Percentiles rank a stretch among this genome's conserved stretches.
Conservation (phyloP, 2,113 vertebrate genomes). For the Zapus hudsonius region DNA sequence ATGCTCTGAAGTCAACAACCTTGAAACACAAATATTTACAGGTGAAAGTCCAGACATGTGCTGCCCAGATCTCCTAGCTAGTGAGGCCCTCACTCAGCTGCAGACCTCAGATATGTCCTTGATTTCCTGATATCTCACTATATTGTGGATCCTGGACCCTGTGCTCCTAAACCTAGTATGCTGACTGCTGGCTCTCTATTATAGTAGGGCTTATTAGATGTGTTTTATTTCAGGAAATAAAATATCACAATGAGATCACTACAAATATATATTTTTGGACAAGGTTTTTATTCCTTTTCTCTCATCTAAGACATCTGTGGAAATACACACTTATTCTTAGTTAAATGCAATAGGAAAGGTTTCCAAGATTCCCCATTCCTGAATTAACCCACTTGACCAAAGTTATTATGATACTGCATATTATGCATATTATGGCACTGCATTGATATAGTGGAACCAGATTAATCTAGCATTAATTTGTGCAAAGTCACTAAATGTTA, state of each 20-base stretch:
- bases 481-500: no score
- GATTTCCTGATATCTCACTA: neutral
- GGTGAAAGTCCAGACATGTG: neutral
- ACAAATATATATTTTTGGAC: neutral
- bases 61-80: neutral
- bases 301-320: neutral
- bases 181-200: neutral
- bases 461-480: no score
- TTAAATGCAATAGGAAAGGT: neutral
- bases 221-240: neutral
- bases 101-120: neutral
- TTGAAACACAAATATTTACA: constrained; percentile 50
- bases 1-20: constrained; percentile 16
- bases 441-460: neutral
- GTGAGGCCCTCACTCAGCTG: neutral
- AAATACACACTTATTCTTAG: neutral
- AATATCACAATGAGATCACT: neutral
- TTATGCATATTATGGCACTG: no score
- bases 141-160: neutral
- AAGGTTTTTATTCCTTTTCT: neutral
- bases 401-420: neutral
- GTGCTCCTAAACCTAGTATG: neutral
- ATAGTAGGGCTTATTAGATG: neutral
- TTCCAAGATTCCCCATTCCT: neutral
- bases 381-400: neutral